Conservation (phyloP, 1,140 invertebrate genomes). For the Scylla paramamosain region DNA sequence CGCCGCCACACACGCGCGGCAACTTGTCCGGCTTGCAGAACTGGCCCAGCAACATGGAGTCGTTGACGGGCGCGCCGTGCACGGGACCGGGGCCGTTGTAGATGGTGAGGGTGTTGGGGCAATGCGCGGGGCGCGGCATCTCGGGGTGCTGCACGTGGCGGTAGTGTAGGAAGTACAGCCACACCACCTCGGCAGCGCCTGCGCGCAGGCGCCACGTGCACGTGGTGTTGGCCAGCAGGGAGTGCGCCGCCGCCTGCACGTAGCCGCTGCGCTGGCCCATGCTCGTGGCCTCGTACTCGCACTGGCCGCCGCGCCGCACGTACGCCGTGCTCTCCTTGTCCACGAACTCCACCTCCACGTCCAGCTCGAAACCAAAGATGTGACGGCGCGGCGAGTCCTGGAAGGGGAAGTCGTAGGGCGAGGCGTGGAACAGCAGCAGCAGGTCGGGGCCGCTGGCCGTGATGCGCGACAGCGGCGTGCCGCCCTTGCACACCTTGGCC, state of each 20-base stretch:
- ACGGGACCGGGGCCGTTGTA: slow-evolving; percentile 56
- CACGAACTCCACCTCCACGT: slow-evolving; percentile 89
- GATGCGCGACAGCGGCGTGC: slow-evolving; percentile 89
- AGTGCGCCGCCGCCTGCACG: slow-evolving; percentile 74
- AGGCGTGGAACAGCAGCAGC: slow-evolving; percentile 92
- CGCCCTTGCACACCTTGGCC: slow-evolving; percentile 92
- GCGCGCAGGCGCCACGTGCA: slow-evolving; percentile 74
- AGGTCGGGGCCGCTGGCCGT: slow-evolving; percentile 92
- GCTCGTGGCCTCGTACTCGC: slow-evolving; percentile 69
- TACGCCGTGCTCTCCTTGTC: slow-evolving; percentile 75
- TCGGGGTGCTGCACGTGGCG: slow-evolving; percentile 73
- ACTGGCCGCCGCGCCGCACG: slow-evolving; percentile 61
- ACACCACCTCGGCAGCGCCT: slow-evolving; percentile 72
- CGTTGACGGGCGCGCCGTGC: slow-evolving; percentile 6
- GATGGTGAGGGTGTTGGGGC: slow-evolving; percentile 75
- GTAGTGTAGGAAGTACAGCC: slow-evolving; percentile 77
- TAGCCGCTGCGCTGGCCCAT: slow-evolving; percentile 73
- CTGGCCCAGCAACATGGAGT: slow-evolving; percentile 58
- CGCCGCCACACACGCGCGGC: slow-evolving; percentile 74
- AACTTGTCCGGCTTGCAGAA: slow-evolving; percentile 74
- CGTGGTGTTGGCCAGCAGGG: slow-evolving; percentile 76
- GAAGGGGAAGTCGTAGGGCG: slow-evolving; percentile 91
- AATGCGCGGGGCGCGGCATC: slow-evolving; percentile 71
- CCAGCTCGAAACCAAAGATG: slow-evolving; percentile 90
- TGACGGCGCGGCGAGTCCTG: slow-evolving; percentile 76